phyloP scores from a whole-genome alignment of 2,888 invertebrate genomes.

The Diarsia mendica region DNA sequence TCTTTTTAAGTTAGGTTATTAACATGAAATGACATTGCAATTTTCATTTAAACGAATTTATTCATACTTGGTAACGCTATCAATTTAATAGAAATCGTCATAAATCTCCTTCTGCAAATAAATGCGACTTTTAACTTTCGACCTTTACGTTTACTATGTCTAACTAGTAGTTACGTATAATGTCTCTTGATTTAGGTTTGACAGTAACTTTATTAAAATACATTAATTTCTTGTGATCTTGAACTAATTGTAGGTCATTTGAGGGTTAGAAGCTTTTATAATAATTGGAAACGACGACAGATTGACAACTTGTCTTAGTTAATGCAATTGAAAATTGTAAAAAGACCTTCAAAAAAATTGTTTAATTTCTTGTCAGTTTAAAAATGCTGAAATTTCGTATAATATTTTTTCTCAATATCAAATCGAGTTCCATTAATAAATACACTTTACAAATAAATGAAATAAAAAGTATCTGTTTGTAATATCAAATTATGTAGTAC shows the following conservation, averaged over 20 bases:
- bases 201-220: slow-evolving; percentile 16
- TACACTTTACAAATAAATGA: no score
- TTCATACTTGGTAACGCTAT: neutral
- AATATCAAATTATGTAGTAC: no score
- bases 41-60: neutral
- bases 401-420: neutral
- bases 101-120: neutral
- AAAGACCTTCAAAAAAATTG: neutral
- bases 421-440: neutral
- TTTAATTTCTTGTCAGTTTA: neutral
- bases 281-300: slow-evolving; percentile 10
- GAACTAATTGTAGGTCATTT: slow-evolving; percentile 36
- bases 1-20: neutral
- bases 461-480: no score
- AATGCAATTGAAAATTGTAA: neutral
- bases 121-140: neutral
- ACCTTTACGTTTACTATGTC: neutral
- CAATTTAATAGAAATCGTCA: neutral
- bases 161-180: neutral
- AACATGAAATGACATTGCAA: neutral
- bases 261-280: slow-evolving; percentile 25
- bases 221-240: slow-evolving; percentile 30
- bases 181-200: slow-evolving; percentile 29
- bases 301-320: slow-evolving; percentile 8
- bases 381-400: neutral